These are phyloP conservation scores for Crambe crambe DNA, from an alignment of 37 sponge, comb jelly and placozoan species.

Conservation along the genomic window DNA sequence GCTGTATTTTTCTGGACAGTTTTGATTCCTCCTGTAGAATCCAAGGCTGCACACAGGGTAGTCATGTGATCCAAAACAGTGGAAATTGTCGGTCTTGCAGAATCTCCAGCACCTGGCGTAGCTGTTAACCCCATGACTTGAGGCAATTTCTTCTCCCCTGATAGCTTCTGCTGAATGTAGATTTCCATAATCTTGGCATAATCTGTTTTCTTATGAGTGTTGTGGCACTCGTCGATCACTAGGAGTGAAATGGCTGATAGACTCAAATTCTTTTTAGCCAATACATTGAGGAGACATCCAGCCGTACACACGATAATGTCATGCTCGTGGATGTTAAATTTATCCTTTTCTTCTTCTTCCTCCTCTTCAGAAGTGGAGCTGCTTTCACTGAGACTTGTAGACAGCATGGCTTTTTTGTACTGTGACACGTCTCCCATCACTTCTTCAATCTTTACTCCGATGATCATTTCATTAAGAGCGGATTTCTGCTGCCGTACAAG, in stretches of 20 bases:
- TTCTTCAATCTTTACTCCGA: slow-evolving; percentile 25
- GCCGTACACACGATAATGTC: slow-evolving; percentile 73
- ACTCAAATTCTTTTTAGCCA: slow-evolving; percentile 16
- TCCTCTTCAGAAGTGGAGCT: background rate
- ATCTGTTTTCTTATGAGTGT: slow-evolving; percentile 53
- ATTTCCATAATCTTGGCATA: slow-evolving; percentile 62
- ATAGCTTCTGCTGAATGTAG: slow-evolving; percentile 50
- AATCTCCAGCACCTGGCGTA: slow-evolving; percentile 64
- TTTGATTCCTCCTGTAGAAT: slow-evolving; percentile 58
- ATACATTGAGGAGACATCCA: slow-evolving; percentile 49
- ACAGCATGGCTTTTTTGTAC: background rate
- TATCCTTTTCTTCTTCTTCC: background rate
- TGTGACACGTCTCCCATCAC: slow-evolving; percentile 43
- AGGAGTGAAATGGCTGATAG: slow-evolving; percentile 61
- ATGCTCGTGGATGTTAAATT: background rate
- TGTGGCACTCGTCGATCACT: slow-evolving; percentile 93
- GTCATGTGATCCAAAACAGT: slow-evolving; percentile 50
- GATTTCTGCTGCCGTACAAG: slow-evolving; percentile 65
- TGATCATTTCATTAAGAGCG: slow-evolving; percentile 35
- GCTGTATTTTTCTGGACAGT: slow-evolving; percentile 28
- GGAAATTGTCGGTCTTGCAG: slow-evolving; percentile 9
- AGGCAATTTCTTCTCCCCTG: slow-evolving; percentile 10
- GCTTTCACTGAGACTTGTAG: background rate
- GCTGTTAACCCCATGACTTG: slow-evolving; percentile 80
- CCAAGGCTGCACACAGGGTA: slow-evolving; percentile 60